Evolutionary conservation across 2,888 invertebrate genomes (phyloP).

Genomic region (Galeruca laticollis): DNA sequence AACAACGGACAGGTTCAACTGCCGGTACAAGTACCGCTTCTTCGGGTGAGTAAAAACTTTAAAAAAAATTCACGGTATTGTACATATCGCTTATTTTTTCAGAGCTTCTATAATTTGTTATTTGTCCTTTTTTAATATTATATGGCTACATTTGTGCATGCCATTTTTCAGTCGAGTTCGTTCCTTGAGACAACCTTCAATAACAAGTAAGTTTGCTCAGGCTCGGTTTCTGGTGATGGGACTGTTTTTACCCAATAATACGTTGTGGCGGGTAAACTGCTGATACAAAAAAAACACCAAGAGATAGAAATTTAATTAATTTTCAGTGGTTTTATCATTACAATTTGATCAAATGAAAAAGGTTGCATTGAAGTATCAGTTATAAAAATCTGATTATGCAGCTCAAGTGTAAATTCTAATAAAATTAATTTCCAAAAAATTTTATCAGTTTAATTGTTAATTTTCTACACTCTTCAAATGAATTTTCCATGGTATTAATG

Average conservation of each 20-base stretch:
- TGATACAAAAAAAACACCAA: no score
- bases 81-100: conserved; percentile 44
- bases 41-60: conserved; percentile 48
- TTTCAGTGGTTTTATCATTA: no score
- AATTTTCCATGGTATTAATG: no score
- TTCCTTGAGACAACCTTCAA: conserved; percentile 56
- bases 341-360: no score
- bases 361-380: no score
- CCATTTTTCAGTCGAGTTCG: conserved; percentile 60
- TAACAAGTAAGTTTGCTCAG: conserved; percentile 58
- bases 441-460: no score
- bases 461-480: no score
- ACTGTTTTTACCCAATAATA: conserved; percentile 7
- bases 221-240: conserved; percentile 40
- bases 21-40: conserved; percentile 53
- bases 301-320: no score
- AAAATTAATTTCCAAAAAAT: no score
- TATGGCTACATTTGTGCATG: conserved; percentile 57
- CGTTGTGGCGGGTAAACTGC: neutral
- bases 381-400: no score
- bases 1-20: conserved; percentile 64
- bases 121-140: conserved; percentile 47
- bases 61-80: conserved; percentile 9
- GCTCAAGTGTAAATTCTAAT: no score
- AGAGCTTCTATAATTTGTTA: conserved; percentile 32